These are phyloP conservation scores for Diglossa cyanea DNA, from an alignment of 2,797 vertebrate species.

Conservation along the genomic window DNA sequence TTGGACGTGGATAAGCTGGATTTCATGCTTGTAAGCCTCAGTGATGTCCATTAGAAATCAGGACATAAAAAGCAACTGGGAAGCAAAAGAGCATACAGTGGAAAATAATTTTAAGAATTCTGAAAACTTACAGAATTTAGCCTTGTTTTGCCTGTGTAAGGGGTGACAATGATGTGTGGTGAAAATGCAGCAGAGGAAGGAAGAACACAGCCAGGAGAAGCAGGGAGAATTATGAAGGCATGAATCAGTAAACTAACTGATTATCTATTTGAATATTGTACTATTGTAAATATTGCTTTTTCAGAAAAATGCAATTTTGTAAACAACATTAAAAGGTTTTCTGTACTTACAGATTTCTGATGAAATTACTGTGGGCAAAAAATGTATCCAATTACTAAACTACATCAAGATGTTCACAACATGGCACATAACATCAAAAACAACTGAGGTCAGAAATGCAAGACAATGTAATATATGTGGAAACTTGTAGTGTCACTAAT, in stretches of 20 bases:
- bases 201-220: neutral
- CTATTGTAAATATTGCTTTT: neutral
- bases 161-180: neutral
- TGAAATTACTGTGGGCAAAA: neutral
- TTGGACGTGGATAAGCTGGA: neutral
- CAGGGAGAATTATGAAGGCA: neutral
- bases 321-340: neutral
- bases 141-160: neutral
- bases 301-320: neutral
- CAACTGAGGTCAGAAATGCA: neutral
- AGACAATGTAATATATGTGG: neutral
- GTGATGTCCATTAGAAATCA: neutral
- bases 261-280: neutral
- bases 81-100: neutral
- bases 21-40: neutral
- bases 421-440: neutral
- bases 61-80: neutral
- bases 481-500: neutral
- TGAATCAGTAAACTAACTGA: neutral
- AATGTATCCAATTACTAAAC: neutral
- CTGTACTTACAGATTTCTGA: neutral
- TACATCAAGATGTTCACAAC: neutral
- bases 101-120: neutral
- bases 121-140: neutral
- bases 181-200: neutral